Evolutionary conservation across 2,888 invertebrate genomes (phyloP), one percentile per base, ranked within the genome.

Genomic region (Busseola fusca): DNA sequence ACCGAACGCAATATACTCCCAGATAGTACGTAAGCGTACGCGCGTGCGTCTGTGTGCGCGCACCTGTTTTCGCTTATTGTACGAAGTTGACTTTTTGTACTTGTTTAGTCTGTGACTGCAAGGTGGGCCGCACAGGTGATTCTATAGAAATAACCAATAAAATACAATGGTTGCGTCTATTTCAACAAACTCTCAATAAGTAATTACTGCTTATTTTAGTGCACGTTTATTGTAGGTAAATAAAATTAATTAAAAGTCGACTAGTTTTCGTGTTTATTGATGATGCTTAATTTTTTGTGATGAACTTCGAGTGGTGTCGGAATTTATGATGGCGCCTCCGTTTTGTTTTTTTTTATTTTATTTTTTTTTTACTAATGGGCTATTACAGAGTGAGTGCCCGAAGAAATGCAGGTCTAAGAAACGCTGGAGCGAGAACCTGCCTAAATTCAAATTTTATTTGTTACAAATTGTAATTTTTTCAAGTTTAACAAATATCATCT

Each of bases 91-190:
- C 25, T 48, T 72, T 76, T 40, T 57, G 48, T 18, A 12, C 7
- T 0, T n/a, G 27, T 3, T 3, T 57, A 21, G 1, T 72, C 25
- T 57, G 25, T 66, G 57, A 7, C 34, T 9, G 42, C 50, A 40
- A 62, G 42, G 73, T 80, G 70, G 42, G 76, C 65, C 40, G 37
- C 25, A 7, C 76, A 84, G 73, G 74, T 79, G 77, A 81, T 79
- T 75, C 69, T 63, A 18, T 57, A 68, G 69, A 79, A 77, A 74
- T 71, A 78, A 34, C 65, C 56, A 77, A 85, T 81, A 81, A 81
- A 81, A 65, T 76, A 85, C 75, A 79, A 76, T 80, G 74, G 73
- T 80, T 77, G 68, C 85, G 81, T 83, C 85, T 78, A 83, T 78
- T 74, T 82, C 70, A 72, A 69, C 74, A 71, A 66, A 69, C 60